Evolutionary conservation across 1,140 invertebrate species (phyloP), one percentile per base, ranked within the genome.

Genomic region (Drosophila mayri): DNA sequence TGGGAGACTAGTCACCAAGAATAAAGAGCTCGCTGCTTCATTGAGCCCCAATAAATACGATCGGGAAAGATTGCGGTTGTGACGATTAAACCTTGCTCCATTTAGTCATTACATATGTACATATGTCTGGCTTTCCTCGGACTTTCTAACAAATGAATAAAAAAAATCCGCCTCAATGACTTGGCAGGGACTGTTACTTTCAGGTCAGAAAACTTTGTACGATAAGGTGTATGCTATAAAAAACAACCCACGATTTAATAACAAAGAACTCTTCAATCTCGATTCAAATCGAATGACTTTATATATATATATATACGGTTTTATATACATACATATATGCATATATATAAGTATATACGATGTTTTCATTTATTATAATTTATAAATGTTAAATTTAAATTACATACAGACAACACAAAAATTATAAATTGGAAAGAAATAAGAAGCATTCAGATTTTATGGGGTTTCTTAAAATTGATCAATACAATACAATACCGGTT

Each of bases 321-420:
- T 49, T 54, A 67, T 70, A 81, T 81, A 77, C 75, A 80, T 81
- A 81, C 68, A 76, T 81, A 73, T n/a, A n/a, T n/a, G n/a, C n/a
- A n/a, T 71, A 79, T 79, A 76, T 76, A 73, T 87, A 54, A 81
- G 54, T 76, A 78, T 52, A 77, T 78, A 78, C 60, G 76, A 87
- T 79, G 72, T 72, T 72, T 72, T 62, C 59, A 59, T 74, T 65
- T 57, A 66, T 79, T 87, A 83, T 87, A 87, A 70, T 70, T 88
- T 88, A 88, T 80, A 87, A 87, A 80, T 83, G 67, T 83, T 87
- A 83, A 83, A 87, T 83, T 88, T 87, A 83, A 86, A 80, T 22
- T 87, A 88, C 83, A 88, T 87, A 88, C 79, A 83, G 81, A 88
- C 85, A 88, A 87, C 84, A 87, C 82, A 83, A 71, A 88, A 87